phyloP scores from a whole-genome alignment of 1,140 invertebrate genomes.

The Oreohelix idahoensis region DNA sequence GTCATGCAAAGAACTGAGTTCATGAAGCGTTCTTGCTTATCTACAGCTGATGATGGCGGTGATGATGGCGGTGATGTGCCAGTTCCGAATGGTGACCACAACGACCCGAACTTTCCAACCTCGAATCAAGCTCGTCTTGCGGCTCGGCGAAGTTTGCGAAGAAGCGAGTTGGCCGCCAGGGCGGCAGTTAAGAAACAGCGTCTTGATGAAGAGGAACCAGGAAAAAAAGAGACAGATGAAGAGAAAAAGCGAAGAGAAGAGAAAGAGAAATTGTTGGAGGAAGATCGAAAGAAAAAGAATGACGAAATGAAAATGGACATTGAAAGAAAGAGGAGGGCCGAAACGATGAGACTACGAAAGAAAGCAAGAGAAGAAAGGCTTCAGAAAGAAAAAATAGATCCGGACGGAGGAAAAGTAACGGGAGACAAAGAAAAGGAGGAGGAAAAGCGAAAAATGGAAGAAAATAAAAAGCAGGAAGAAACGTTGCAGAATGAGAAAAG shows the following conservation, averaged over 20 bases:
- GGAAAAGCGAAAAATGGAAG: not conserved
- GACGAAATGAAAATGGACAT: not conserved
- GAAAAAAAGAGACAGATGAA: not conserved
- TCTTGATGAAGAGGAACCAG: not conserved
- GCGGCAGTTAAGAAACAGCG: not conserved
- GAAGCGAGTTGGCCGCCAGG: not conserved
- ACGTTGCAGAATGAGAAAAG: not conserved
- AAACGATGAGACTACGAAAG: conserved; percentile 9
- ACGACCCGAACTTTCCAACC: not conserved
- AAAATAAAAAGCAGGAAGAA: not conserved
- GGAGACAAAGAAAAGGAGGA: not conserved
- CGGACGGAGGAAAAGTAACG: not conserved
- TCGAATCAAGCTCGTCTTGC: conserved; percentile 5
- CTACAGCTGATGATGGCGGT: not conserved
- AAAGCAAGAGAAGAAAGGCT: conserved; percentile 16
- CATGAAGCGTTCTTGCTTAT: not conserved
- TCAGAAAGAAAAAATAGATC: not conserved
- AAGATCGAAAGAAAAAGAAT: not conserved
- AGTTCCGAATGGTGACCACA: not conserved
- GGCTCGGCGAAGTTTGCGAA: not conserved
- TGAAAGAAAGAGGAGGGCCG: conserved; percentile 7
- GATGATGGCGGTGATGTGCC: not conserved
- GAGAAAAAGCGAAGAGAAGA: not conserved
- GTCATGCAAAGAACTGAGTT: not conserved
- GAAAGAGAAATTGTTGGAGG: not conserved